These are phyloP conservation scores for Netelia virgata DNA, from an alignment of 2,888 invertebrate genomes.

Conservation along the genomic window DNA sequence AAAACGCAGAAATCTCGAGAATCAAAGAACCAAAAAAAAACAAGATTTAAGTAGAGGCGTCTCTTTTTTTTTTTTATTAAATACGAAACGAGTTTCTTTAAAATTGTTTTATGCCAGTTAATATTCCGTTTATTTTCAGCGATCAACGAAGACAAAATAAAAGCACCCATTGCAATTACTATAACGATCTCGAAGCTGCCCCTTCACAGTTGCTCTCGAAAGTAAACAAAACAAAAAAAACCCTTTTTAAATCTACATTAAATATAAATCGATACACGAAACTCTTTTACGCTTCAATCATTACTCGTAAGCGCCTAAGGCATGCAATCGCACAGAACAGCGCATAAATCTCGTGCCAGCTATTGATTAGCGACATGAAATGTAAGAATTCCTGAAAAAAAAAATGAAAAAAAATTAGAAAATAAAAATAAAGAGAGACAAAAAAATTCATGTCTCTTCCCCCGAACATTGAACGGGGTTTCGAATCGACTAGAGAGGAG, in stretches of 20 bases:
- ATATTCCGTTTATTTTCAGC: not conserved
- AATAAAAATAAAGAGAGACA: constrained; percentile 39
- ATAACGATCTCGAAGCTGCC: constrained; percentile 36
- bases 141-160: constrained; percentile 62
- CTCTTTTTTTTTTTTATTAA: not conserved
- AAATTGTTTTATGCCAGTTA: not conserved
- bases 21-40: constrained; percentile 32
- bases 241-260: constrained; percentile 64
- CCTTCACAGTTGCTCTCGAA: not conserved
- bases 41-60: not conserved
- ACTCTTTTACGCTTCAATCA: constrained; percentile 75
- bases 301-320: constrained; percentile 78
- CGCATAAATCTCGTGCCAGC: constrained; percentile 80
- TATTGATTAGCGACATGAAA: constrained; percentile 78
- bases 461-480: constrained; percentile 75
- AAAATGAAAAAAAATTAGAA: constrained; percentile 23
- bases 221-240: not conserved
- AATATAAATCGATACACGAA: constrained; percentile 55
- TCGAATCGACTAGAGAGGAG: constrained; percentile 59
- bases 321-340: constrained; percentile 82
- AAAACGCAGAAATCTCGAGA: constrained; percentile 20
- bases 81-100: not conserved
- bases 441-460: constrained; percentile 50
- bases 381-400: constrained; percentile 64
- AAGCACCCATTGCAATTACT: constrained; percentile 51